Conservation (phyloP, 2,888 invertebrate genomes). For the Dione vanillae region DNA sequence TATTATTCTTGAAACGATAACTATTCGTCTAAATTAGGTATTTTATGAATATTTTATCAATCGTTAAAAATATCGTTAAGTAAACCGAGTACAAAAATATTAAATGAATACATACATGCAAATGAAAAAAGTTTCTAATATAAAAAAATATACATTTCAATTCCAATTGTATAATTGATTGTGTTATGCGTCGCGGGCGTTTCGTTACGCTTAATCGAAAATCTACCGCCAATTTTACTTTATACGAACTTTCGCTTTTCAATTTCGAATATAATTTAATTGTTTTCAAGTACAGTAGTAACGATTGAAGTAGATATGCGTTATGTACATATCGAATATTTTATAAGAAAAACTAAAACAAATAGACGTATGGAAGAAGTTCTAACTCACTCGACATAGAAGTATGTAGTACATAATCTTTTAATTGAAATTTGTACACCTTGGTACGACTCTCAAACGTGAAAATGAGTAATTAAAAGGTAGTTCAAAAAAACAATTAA, state of each 20-base stretch:
- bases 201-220: constrained; percentile 68
- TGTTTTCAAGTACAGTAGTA: constrained; percentile 1
- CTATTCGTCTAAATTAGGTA: background rate
- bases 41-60: background rate
- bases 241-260: constrained; percentile 45
- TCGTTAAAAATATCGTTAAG: background rate
- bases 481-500: background rate
- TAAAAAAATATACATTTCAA: constrained; percentile 4
- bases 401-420: background rate
- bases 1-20: constrained; percentile 8
- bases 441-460: too few species aligned
- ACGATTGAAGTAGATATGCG: background rate
- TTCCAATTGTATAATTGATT: constrained; percentile 43
- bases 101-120: background rate
- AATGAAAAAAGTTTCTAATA: constrained; percentile 2
- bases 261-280: constrained; percentile 8
- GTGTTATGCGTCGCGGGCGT: constrained; percentile 68
- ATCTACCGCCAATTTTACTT: constrained; percentile 66
- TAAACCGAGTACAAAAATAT: background rate
- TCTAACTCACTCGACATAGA: background rate
- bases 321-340: background rate
- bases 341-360: background rate
- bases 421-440: too few species aligned
- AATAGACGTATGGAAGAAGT: background rate
- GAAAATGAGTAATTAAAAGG: too few species aligned